Evolutionary conservation across 2,113 vertebrate species (phyloP).

Genomic region (Bambusicola thoracicus): DNA sequence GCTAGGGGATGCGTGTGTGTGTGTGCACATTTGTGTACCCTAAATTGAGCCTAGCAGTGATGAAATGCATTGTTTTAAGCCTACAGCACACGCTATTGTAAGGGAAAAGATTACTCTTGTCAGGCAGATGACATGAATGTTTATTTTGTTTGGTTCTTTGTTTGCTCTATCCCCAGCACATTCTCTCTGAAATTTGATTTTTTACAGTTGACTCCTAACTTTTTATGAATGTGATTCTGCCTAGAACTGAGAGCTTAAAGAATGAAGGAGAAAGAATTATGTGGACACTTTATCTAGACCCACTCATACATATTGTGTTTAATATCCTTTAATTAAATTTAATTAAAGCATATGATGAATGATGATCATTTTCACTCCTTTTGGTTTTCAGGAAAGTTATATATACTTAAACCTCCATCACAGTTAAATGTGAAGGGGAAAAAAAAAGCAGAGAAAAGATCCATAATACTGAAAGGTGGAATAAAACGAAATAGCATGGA

Average conservation of each 20-base stretch:
- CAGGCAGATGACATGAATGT: not conserved
- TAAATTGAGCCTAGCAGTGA: not conserved
- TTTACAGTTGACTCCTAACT: slow-evolving; percentile 32
- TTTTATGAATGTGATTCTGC: slow-evolving; percentile 54
- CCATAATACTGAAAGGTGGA: slow-evolving; percentile 37
- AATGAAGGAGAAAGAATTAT: not conserved
- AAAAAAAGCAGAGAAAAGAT: not conserved
- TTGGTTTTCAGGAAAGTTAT: not conserved
- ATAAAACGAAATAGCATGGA: slow-evolving; percentile 51
- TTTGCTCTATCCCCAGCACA: not conserved
- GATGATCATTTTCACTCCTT: slow-evolving; percentile 11
- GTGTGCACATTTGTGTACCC: not conserved
- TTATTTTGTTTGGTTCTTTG: not conserved
- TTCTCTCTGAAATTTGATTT: not conserved
- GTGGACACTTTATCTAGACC: not conserved
- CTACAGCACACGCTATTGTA: not conserved
- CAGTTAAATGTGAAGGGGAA: not conserved
- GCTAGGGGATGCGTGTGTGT: not conserved
- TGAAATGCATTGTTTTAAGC: not conserved
- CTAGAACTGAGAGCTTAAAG: not conserved
- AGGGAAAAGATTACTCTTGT: not conserved
- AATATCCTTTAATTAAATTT: slow-evolving; percentile 56
- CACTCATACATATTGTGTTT: not conserved
- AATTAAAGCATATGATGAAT: slow-evolving; percentile 26
- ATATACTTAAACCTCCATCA: not conserved